Percentiles rank a stretch among this genome's conserved stretches.
Evolutionary conservation across 2,888 invertebrate genomes (phyloP).

Genomic region (Andrena hattorfiana): DNA sequence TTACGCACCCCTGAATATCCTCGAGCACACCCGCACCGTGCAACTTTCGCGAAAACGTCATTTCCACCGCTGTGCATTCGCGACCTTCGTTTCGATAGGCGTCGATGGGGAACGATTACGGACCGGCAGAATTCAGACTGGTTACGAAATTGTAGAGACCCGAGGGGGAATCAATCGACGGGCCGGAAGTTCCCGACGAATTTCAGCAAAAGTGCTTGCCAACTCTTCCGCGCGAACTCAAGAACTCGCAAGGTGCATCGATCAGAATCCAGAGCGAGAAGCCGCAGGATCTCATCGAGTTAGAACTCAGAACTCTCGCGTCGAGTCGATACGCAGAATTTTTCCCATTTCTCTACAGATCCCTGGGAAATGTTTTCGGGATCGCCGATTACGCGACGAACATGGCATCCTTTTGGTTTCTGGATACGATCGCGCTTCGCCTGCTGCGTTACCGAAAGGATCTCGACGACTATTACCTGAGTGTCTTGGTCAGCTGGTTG

Average conservation of each 20-base stretch:
- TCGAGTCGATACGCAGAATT: conserved; percentile 4
- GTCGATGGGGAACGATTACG: background rate
- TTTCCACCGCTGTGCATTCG: background rate
- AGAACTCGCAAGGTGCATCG: conserved; percentile 55
- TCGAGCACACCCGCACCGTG: background rate
- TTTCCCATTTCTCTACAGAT: conserved; percentile 37
- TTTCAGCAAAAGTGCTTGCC: conserved; percentile 38
- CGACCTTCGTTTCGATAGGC: conserved; percentile 3
- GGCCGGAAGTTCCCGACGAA: conserved; percentile 2
- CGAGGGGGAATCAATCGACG: background rate
- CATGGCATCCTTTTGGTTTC: conserved; percentile 84
- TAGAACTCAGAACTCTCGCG: conserved; percentile 44
- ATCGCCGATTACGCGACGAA: conserved; percentile 55
- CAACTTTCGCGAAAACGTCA: background rate
- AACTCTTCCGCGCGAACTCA: conserved; percentile 69
- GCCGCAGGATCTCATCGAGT: conserved; percentile 70
- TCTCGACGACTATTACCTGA: conserved; percentile 65
- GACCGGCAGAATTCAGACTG: conserved; percentile 12
- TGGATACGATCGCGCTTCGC: conserved; percentile 85
- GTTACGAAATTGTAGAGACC: conserved; percentile 31
- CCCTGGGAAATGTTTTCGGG: conserved; percentile 50
- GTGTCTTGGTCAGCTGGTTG: conserved; percentile 77
- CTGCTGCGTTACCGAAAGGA: conserved; percentile 53
- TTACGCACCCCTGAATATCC: background rate
- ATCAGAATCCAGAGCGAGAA: conserved; percentile 63